Conservation (phyloP, 2,888 invertebrate genomes). For the Abscondita cerata region DNA sequence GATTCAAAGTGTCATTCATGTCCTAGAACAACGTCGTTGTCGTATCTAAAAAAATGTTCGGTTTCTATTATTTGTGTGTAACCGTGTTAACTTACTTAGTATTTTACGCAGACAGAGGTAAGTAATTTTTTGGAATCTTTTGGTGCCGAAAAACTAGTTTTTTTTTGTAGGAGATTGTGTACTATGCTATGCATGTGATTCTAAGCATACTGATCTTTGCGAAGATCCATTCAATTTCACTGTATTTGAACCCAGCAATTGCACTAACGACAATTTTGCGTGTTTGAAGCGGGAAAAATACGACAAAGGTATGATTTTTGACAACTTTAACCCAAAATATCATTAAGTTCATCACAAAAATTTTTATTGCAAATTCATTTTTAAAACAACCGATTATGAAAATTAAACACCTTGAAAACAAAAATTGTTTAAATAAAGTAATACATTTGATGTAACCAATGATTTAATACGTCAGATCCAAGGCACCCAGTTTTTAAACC, state of each 20-base stretch:
- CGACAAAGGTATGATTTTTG: conserved; percentile 18
- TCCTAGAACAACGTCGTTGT: conserved; percentile 13
- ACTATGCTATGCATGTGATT: conserved; percentile 22
- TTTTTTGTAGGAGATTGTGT: conserved; percentile 10
- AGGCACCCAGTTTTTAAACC: too few species aligned
- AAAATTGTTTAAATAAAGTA: too few species aligned
- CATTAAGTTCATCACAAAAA: too few species aligned
- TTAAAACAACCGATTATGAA: too few species aligned
- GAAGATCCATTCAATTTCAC: conserved; percentile 22
- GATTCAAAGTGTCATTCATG: conserved; percentile 18
- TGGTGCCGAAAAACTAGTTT: neutral
- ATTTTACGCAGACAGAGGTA: neutral
- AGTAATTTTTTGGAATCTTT: conserved; percentile 2
- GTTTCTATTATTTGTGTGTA: conserved; percentile 1
- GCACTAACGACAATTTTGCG: conserved; percentile 25
- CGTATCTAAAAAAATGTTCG: conserved; percentile 19
- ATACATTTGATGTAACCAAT: too few species aligned
- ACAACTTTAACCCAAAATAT: too few species aligned
- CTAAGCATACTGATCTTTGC: conserved; percentile 14
- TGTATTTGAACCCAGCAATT: conserved; percentile 4
- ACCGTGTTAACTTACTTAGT: neutral
- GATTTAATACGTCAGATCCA: too few species aligned
- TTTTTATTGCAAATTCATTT: too few species aligned
- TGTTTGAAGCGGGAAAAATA: conserved; percentile 21
- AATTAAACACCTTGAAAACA: too few species aligned